Evolutionary conservation across 1,140 invertebrate genomes (phyloP).

Genomic region (Grapholita molesta): DNA sequence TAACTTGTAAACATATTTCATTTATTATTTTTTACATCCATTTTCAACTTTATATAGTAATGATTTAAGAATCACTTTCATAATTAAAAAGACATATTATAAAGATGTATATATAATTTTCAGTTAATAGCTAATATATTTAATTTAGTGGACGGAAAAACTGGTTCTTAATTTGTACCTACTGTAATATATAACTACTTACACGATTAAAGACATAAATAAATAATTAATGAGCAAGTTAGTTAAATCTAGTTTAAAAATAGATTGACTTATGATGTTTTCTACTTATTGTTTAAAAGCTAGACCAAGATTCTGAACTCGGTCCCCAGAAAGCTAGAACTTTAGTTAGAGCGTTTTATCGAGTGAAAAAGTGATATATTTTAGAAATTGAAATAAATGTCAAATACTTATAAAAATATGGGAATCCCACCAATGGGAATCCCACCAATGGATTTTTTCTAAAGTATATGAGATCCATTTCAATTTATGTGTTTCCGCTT

Average conservation of each 20-base stretch:
- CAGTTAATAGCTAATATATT: not conserved
- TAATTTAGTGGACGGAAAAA: not conserved
- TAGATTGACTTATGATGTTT: not conserved
- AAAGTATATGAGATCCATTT: no score
- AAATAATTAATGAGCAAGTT: constrained; percentile 8
- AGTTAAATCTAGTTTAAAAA: not conserved
- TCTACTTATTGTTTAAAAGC: not conserved
- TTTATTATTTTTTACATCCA: not conserved
- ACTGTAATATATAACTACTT: not conserved
- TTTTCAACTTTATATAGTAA: not conserved
- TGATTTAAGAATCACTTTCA: not conserved
- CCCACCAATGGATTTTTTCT: no score
- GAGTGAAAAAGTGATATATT: no score
- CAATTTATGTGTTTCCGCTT: no score
- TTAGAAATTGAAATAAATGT: no score
- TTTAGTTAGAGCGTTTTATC: no score
- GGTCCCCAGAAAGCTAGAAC: no score
- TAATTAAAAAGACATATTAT: not conserved
- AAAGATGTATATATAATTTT: not conserved
- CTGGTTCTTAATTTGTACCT: not conserved
- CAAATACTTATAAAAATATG: no score
- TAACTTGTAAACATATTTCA: not conserved
- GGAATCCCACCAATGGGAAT: no score
- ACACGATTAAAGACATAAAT: not conserved
- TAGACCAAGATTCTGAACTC: no score